Conservation (phyloP, 2,113 vertebrate genomes). For the Cyanistes caeruleus region DNA sequence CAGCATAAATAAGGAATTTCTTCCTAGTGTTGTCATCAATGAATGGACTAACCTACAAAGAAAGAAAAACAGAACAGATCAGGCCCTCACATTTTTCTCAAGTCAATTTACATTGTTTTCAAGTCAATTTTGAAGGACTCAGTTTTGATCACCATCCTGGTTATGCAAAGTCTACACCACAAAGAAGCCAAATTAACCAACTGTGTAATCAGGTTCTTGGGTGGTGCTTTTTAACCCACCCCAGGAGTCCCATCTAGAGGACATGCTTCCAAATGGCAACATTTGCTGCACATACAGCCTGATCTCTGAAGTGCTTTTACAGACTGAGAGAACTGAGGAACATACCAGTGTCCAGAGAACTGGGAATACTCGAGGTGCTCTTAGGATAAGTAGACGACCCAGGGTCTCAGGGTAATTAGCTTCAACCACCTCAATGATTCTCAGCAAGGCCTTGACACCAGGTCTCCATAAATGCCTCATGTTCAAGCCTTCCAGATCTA, state of each 20-base stretch:
- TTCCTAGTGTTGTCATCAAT: conserved; percentile 97
- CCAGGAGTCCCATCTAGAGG: not conserved
- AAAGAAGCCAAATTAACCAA: not conserved
- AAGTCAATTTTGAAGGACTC: not conserved
- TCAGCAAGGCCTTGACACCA: conserved; percentile 91
- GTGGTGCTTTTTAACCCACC: not conserved
- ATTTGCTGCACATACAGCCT: not conserved
- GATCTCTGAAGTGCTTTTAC: not conserved
- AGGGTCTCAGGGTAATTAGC: conserved; percentile 97
- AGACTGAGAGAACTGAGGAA: not conserved
- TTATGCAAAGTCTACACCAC: not conserved
- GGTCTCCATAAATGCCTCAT: conserved; percentile 97
- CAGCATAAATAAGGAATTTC: conserved; percentile 96
- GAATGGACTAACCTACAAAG: conserved; percentile 89
- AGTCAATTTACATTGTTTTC: not conserved
- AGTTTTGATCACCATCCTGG: not conserved
- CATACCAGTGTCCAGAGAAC: conserved; percentile 94
- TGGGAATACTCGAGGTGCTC: conserved; percentile 92
- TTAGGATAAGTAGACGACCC: conserved; percentile 89
- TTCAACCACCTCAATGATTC: conserved; percentile 96
- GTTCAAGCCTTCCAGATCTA: conserved; percentile 94
- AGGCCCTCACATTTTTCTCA: not conserved
- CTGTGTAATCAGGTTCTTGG: not conserved
- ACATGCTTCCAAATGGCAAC: not conserved
- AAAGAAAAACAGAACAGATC: not conserved